Conservation (phyloP, 2,888 invertebrate species). For the Arge pagana region DNA sequence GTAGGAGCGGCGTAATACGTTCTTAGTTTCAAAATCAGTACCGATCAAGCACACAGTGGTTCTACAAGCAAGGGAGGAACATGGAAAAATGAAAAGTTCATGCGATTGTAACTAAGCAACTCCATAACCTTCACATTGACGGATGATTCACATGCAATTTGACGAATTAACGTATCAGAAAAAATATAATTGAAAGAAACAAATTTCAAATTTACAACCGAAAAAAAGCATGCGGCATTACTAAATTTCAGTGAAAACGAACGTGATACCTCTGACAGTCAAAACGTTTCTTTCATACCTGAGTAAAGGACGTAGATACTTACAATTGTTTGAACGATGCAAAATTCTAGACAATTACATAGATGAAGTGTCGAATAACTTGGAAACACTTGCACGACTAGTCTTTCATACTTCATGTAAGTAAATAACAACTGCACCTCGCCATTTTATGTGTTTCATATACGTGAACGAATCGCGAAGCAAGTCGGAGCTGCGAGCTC, state of each 20-base stretch:
- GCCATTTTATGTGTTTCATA: conserved; percentile 44
- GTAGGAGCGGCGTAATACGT: too few relatives aligned
- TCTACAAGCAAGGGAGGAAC: neutral
- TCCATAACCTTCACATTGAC: conserved; percentile 18
- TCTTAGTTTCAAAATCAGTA: neutral
- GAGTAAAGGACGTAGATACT: neutral
- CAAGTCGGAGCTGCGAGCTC: conserved; percentile 30
- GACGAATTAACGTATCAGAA: too few relatives aligned
- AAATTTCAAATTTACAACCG: neutral
- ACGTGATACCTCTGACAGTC: conserved; percentile 21
- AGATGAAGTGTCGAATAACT: neutral
- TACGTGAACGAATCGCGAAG: conserved; percentile 37
- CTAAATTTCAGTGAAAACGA: conserved; percentile 23
- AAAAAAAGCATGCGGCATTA: conserved; percentile 29
- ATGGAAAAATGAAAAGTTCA: conserved; percentile 5
- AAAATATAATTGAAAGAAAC: neutral
- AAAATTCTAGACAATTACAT: conserved; percentile 20
- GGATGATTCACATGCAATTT: neutral
- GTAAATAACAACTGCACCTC: conserved; percentile 48
- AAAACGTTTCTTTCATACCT: neutral
- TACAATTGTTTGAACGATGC: conserved; percentile 15
- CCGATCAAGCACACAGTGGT: conserved; percentile 10
- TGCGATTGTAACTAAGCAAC: too few relatives aligned
- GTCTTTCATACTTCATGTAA: conserved; percentile 30
- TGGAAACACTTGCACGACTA: conserved; percentile 24